Percentiles rank a stretch among this genome's conserved stretches.
phyloP scores from a whole-genome alignment of 64 coral and sea anemone genomes.

The Acropora yongei region DNA sequence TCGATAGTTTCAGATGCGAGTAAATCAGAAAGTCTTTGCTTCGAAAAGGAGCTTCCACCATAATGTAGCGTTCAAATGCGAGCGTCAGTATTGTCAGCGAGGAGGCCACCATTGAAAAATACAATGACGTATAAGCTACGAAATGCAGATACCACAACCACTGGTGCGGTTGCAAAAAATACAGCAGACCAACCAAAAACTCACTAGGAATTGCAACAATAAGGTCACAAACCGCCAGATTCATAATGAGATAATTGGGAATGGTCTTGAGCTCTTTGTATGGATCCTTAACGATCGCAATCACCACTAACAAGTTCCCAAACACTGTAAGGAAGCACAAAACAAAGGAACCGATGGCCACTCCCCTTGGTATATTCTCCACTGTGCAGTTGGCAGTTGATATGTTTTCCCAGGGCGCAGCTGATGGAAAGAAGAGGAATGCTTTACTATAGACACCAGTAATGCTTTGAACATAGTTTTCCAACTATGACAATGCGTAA shows the following conservation, averaged over 20 bases:
- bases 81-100: constrained; percentile 76
- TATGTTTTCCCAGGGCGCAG: no score
- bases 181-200: constrained; percentile 56
- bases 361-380: no score
- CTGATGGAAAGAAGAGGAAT: no score
- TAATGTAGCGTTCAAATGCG: constrained; percentile 59
- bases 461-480: no score
- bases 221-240: constrained; percentile 82
- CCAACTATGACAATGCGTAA: no score
- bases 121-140: constrained; percentile 35
- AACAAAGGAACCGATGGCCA: neutral
- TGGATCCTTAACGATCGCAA: constrained; percentile 69
- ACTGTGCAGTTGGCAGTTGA: no score
- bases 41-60: constrained; percentile 23
- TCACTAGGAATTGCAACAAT: constrained; percentile 73
- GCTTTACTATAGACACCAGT: no score
- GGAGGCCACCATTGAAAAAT: constrained; percentile 49
- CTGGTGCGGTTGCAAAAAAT: neutral
- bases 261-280: constrained; percentile 83
- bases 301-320: constrained; percentile 79
- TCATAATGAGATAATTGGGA: constrained; percentile 78
- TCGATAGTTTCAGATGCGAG: constrained; percentile 8
- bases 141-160: neutral
- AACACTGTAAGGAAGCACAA: constrained; percentile 61
- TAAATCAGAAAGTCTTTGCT: constrained; percentile 20